Conservation (phyloP, 2,888 invertebrate genomes). For the Pristionchus exspectatus region DNA sequence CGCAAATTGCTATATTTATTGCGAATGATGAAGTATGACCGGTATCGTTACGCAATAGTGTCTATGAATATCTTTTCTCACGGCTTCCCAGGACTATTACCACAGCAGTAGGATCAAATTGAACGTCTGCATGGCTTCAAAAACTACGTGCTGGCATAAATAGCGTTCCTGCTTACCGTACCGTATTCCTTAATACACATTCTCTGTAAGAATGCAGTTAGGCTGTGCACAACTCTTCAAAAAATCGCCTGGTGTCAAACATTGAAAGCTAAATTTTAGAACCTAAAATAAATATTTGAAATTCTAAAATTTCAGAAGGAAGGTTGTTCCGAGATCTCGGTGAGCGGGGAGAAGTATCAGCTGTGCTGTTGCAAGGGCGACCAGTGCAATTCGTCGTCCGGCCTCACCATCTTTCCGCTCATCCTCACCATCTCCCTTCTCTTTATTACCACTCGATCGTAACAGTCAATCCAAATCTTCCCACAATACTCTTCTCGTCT, state of each 20-base stretch:
- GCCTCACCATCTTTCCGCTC: not conserved
- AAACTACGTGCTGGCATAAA: too few species aligned
- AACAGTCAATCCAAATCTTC: not conserved
- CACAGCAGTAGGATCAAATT: too few species aligned
- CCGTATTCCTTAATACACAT: not conserved
- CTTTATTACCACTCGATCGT: not conserved
- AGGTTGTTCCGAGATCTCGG: conserved; percentile 41
- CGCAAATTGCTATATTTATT: not conserved
- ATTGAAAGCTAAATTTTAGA: not conserved
- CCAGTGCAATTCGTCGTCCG: conserved; percentile 30
- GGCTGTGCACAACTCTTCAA: too few species aligned
- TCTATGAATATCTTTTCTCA: too few species aligned
- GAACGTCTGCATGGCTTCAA: too few species aligned
- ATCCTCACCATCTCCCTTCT: not conserved
- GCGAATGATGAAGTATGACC: not conserved
- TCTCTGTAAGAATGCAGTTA: too few species aligned
- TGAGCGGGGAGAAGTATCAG: not conserved
- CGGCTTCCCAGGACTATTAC: too few species aligned
- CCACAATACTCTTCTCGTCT: not conserved
- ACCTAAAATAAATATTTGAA: not conserved
- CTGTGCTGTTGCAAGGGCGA: conserved; percentile 50
- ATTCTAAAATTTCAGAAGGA: conserved; percentile 37
- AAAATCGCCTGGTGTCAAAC: too few species aligned
- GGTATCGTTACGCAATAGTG: not conserved
- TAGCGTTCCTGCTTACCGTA: too few species aligned